Evolutionary conservation across 2,797 vertebrate species (phyloP).

Genomic region (Aplochiton taeniatus): DNA sequence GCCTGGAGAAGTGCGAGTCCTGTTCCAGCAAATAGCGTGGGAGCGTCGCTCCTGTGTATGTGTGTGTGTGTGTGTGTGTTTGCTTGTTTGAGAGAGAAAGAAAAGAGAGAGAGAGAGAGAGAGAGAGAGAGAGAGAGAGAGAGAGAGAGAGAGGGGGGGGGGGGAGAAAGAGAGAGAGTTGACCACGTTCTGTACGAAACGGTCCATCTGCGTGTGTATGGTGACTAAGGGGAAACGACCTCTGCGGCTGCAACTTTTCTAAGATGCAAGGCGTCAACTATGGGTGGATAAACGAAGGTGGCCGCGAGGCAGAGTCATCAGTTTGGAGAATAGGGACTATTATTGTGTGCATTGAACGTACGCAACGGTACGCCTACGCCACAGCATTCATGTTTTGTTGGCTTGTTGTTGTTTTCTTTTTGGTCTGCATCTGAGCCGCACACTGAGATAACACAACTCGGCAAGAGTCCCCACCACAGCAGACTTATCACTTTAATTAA

Average conservation of each 20-base stretch:
- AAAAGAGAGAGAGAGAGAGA: too few species aligned
- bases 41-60: constrained; percentile 22
- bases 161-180: too few species aligned
- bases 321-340: constrained; percentile 25
- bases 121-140: too few species aligned
- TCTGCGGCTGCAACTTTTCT: too few species aligned
- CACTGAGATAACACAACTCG: constrained; percentile 33
- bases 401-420: constrained; percentile 43
- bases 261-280: constrained; percentile 48
- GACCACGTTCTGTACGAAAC: constrained; percentile 1
- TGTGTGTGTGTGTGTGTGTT: constrained; percentile 4
- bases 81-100: too few species aligned
- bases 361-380: constrained; percentile 47
- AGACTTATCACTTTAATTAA: constrained; percentile 61
- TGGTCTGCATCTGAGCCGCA: constrained; percentile 28
- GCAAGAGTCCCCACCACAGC: constrained; percentile 1
- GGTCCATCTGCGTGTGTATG: constrained; percentile 20
- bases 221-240: too few species aligned
- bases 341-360: constrained; percentile 60
- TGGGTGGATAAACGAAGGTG: constrained; percentile 42
- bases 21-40: constrained; percentile 78
- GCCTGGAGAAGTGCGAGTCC: constrained; percentile 86
- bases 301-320: constrained; percentile 17
- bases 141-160: too few species aligned
- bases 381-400: constrained; percentile 52